These are phyloP conservation scores for Andrena chrysosceles DNA, from an alignment of 2,888 invertebrate genomes.

Conservation along the genomic window DNA sequence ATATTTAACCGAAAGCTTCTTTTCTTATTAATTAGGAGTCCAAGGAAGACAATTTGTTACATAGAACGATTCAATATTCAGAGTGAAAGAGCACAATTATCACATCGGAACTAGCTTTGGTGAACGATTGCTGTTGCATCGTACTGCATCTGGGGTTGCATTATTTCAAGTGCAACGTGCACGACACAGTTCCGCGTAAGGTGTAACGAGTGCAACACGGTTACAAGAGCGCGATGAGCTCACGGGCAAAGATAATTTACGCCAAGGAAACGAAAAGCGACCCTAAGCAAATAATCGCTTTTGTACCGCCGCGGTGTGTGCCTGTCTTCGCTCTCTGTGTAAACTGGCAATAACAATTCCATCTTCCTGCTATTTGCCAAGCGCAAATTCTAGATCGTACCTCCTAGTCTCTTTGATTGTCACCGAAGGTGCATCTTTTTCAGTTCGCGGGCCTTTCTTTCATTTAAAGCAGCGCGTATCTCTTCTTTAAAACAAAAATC, in stretches of 20 bases:
- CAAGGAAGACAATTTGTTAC: no score
- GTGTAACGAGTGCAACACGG: constrained; percentile 33
- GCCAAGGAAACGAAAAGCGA: constrained; percentile 72
- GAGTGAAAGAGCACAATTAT: neutral
- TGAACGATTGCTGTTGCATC: neutral
- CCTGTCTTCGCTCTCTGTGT: constrained; percentile 30
- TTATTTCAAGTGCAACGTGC: neutral
- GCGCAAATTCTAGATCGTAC: constrained; percentile 57
- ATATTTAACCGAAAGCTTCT: no score
- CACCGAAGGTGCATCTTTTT: constrained; percentile 15
- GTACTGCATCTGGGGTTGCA: no score
- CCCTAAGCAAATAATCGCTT: constrained; percentile 67
- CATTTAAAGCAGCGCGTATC: neutral
- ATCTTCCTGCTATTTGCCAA: constrained; percentile 59
- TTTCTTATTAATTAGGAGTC: no score
- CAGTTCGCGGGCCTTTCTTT: neutral
- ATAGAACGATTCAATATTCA: neutral
- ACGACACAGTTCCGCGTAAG: constrained; percentile 26
- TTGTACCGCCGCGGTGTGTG: constrained; percentile 49
- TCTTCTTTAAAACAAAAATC: neutral
- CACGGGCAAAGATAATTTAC: constrained; percentile 75
- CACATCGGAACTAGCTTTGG: neutral
- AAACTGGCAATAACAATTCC: constrained; percentile 60
- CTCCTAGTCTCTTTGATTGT: constrained; percentile 25
- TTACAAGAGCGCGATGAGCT: constrained; percentile 45